Conservation (phyloP, 2,113 vertebrate genomes). For the Macquaria ambigua region DNA sequence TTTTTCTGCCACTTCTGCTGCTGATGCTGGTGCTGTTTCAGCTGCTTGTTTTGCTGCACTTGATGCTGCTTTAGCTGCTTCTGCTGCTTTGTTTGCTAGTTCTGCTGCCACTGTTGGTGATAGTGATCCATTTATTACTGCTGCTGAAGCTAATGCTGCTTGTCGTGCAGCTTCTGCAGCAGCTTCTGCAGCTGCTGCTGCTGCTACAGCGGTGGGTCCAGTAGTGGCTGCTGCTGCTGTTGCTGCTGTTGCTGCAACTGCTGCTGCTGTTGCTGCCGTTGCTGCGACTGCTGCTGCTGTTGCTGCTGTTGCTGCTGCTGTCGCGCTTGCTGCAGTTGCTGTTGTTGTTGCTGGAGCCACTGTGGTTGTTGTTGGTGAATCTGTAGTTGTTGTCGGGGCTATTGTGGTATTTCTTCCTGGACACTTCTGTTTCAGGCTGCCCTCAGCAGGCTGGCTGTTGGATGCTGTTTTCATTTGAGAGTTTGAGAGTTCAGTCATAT, state of each 20-base stretch:
- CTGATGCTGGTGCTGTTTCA: neutral
- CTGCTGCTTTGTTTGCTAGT: neutral
- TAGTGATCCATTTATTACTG: accelerated
- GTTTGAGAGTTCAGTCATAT: neutral
- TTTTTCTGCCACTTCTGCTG: neutral
- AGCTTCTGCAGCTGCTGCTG: neutral
- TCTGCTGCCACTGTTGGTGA: neutral
- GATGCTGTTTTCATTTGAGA: neutral
- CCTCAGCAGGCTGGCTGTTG: constrained; percentile 7
- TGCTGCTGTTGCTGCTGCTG: neutral
- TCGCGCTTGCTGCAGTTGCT: too few relatives aligned
- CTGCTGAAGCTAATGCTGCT: neutral
- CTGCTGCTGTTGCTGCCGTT: neutral
- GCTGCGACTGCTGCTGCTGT: neutral
- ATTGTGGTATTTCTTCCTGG: neutral
- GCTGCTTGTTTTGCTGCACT: neutral
- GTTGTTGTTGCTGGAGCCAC: accelerated
- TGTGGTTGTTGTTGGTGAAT: neutral
- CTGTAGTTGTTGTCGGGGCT: neutral
- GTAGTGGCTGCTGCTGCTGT: neutral
- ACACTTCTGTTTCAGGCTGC: constrained; percentile 14
- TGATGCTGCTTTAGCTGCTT: neutral
- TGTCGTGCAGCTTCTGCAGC: neutral
- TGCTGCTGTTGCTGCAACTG: neutral
- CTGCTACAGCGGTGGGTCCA: neutral